phyloP scores from a whole-genome alignment of 2,888 invertebrate species.

The Callimorpha dominula region DNA sequence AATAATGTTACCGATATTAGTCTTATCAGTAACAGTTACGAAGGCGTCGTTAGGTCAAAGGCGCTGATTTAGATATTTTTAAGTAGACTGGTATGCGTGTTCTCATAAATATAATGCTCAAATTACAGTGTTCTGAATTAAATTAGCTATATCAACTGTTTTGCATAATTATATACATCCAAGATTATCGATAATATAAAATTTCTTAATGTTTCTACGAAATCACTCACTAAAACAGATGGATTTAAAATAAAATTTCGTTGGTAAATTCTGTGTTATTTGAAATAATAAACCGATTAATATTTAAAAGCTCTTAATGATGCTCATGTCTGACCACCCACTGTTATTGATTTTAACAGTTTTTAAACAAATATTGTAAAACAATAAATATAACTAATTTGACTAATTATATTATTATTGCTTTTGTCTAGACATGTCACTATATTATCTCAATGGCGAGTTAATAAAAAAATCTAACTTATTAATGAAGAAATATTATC shows the following conservation, averaged over 20 bases:
- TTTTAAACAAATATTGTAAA: slow-evolving; percentile 12
- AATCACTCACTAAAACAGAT: background rate
- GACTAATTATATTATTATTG: slow-evolving; percentile 14
- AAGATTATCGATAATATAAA: background rate
- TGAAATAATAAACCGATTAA: slow-evolving; percentile 25
- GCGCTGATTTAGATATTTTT: background rate
- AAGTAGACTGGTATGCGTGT: background rate
- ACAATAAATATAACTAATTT: slow-evolving; percentile 15
- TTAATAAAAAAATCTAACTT: background rate
- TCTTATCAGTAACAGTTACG: background rate
- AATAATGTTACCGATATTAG: background rate
- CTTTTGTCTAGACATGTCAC: slow-evolving; percentile 7
- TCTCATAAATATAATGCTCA: background rate
- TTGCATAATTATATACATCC: background rate
- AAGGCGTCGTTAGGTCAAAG: slow-evolving; percentile 1
- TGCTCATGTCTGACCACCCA: slow-evolving; percentile 30
- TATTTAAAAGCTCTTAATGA: slow-evolving; percentile 36
- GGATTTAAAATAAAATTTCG: background rate
- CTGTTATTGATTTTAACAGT: slow-evolving; percentile 2
- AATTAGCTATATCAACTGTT: slow-evolving; percentile 2
- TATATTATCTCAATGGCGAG: background rate
- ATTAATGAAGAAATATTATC: no score
- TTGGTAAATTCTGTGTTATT: slow-evolving; percentile 3
- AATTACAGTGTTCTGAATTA: background rate
- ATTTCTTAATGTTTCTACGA: background rate